A percentile compares a stretch with the other conserved stretches of the same genome.
Conservation (phyloP, 2,797 vertebrate genomes). For the Crax fasciolata region DNA sequence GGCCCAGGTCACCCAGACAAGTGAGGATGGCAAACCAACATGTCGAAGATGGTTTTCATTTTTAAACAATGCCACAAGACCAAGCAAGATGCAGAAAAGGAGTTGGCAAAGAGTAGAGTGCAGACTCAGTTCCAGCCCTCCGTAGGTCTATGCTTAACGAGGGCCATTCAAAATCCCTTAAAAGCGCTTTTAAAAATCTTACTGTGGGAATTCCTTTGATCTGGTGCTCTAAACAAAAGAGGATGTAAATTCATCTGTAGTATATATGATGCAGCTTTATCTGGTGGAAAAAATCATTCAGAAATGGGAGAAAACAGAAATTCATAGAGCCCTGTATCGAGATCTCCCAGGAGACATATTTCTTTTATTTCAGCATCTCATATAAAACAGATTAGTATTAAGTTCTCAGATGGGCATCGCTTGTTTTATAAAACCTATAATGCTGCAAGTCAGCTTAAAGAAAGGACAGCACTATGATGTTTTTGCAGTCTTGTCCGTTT, state of each 20-base stretch:
- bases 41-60: neutral
- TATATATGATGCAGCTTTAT: neutral
- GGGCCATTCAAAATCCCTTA: neutral
- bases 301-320: neutral
- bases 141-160: neutral
- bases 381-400: neutral
- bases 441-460: neutral
- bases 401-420: neutral
- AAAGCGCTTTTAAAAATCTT: neutral
- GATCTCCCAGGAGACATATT: neutral
- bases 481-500: neutral
- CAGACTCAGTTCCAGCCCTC: neutral
- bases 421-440: neutral
- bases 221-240: fast-evolving
- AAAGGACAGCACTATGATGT: neutral
- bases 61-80: neutral
- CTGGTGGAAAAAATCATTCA: neutral
- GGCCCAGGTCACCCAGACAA: neutral
- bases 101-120: neutral
- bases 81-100: neutral
- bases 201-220: neutral
- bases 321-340: neutral
- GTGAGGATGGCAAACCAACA: neutral
- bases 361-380: neutral
- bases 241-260: neutral